These are phyloP conservation scores for Tichodroma muraria DNA, from an alignment of 2,113 vertebrate genomes.

Conservation along the genomic window DNA sequence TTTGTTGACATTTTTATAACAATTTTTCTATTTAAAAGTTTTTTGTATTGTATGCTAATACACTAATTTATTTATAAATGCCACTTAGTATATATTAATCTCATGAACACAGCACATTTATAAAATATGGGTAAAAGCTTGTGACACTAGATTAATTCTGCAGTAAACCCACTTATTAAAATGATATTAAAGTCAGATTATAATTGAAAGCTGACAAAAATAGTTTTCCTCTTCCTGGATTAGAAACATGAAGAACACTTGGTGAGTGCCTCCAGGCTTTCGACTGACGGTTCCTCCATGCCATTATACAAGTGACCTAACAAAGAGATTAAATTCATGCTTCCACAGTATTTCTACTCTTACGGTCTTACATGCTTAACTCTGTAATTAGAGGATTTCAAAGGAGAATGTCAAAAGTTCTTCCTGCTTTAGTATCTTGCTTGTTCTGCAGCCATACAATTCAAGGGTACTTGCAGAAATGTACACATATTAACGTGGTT, in stretches of 20 bases:
- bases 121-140: not conserved
- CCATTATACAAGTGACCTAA: not conserved
- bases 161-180: not conserved
- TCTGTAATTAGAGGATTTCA: not conserved
- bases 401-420: not conserved
- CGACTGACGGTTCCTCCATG: not conserved
- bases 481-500: not conserved
- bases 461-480: not conserved
- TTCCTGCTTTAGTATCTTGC: not conserved
- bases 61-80: not conserved
- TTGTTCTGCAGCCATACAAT: not conserved
- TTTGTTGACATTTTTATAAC: not conserved
- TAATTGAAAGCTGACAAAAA: not conserved
- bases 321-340: not conserved
- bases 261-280: not conserved
- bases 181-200: not conserved
- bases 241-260: not conserved
- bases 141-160: not conserved
- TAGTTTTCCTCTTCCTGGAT: not conserved
- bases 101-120: not conserved
- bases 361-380: not conserved
- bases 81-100: not conserved
- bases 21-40: not conserved
- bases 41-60: not conserved
- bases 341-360: not conserved